These are phyloP conservation scores for Sesamia nonagrioides DNA, from an alignment of 1,140 invertebrate species.

Conservation along the genomic window DNA sequence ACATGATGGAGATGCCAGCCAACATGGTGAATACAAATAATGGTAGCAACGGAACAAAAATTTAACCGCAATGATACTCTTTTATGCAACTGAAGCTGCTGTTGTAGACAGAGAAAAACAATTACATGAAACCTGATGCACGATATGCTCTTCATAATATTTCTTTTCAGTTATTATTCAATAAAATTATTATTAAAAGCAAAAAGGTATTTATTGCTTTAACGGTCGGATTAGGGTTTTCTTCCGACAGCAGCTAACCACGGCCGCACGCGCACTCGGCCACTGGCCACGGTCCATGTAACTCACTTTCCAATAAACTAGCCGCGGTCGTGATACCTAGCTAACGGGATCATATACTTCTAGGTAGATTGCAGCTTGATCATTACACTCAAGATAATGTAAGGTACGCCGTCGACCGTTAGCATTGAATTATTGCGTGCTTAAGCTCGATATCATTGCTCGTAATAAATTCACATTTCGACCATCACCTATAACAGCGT, in stretches of 20 bases:
- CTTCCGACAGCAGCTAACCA: slow-evolving; percentile 68
- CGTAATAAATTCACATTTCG: slow-evolving; percentile 36
- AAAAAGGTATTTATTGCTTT: slow-evolving; percentile 38
- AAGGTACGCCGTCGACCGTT: slow-evolving; percentile 45
- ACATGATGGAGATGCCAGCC: slow-evolving; percentile 12
- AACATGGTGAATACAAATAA: slow-evolving; percentile 21
- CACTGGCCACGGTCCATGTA: slow-evolving; percentile 75
- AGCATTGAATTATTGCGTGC: slow-evolving; percentile 35
- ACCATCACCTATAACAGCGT: slow-evolving; percentile 10
- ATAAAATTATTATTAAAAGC: background rate
- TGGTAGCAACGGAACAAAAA: slow-evolving; percentile 23
- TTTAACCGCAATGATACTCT: slow-evolving; percentile 17
- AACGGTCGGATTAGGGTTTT: slow-evolving; percentile 63
- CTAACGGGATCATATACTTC: slow-evolving; percentile 82
- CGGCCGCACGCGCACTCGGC: slow-evolving; percentile 60
- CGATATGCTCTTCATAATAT: background rate
- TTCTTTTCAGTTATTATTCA: background rate
- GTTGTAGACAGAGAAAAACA: background rate
- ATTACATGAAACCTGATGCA: background rate
- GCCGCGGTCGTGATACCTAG: slow-evolving; percentile 81
- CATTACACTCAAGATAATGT: slow-evolving; percentile 63
- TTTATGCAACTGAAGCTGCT: slow-evolving; percentile 9
- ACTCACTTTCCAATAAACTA: slow-evolving; percentile 85
- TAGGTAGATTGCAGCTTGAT: slow-evolving; percentile 65
- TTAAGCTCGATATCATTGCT: slow-evolving; percentile 40